Conservation (phyloP, 1,140 invertebrate species). For the Semibalanus balanoides region DNA sequence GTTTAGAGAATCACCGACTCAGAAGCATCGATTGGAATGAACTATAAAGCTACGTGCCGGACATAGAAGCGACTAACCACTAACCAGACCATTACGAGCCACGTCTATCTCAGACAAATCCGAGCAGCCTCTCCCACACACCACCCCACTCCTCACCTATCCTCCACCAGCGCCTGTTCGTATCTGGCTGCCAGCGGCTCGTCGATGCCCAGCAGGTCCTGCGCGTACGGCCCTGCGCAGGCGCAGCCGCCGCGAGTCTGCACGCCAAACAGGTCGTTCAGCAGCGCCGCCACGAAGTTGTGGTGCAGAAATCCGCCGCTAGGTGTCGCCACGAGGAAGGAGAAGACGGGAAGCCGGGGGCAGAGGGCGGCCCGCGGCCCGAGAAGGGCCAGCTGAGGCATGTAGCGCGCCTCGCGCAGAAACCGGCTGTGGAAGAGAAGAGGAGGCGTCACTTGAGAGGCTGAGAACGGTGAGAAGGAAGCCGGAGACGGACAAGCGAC, state of each 20-base stretch:
- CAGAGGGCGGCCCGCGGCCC: slow-evolving; percentile 47
- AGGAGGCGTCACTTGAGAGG: no score
- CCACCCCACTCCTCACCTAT: slow-evolving; percentile 32
- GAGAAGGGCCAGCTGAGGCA: slow-evolving; percentile 57
- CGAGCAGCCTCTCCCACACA: no score
- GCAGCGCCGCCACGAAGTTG: slow-evolving; percentile 70
- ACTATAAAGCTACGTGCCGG: no score
- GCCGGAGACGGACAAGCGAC: no score
- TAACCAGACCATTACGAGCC: no score
- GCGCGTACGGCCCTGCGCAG: slow-evolving; percentile 68
- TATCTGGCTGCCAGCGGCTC: slow-evolving; percentile 55
- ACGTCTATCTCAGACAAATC: no score
- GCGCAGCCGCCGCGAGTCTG: slow-evolving; percentile 73
- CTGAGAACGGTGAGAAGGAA: no score
- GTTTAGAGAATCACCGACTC: no score
- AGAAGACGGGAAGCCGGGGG: slow-evolving; percentile 64
- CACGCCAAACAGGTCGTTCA: slow-evolving; percentile 86
- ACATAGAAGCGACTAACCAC: no score
- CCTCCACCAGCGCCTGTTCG: slow-evolving; percentile 56
- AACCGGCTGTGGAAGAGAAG: slow-evolving; percentile 63
- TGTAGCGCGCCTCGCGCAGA: slow-evolving; percentile 50
- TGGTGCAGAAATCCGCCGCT: slow-evolving; percentile 68
- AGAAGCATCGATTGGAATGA: no score
- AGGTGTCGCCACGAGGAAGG: slow-evolving; percentile 60
- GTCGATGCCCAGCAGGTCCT: slow-evolving; percentile 69